Evolutionary conservation across 2,888 invertebrate species (phyloP).

Genomic region (Cinara cedri): DNA sequence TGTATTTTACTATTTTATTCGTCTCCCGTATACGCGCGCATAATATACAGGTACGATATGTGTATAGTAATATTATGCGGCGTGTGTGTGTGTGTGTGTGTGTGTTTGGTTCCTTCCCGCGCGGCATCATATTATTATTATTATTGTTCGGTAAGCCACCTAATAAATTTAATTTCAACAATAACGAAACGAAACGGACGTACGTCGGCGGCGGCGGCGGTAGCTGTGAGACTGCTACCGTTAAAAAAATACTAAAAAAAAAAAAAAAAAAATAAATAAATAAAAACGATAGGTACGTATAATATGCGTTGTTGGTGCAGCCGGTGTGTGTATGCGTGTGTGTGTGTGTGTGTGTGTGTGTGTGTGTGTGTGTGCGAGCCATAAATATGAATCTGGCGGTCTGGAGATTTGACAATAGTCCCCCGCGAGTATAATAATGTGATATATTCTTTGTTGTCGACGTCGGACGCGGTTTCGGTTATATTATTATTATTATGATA

Average conservation of each 20-base stretch:
- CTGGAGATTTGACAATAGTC: constrained; percentile 36
- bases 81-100: neutral
- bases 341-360: too few species aligned
- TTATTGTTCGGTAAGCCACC: constrained; percentile 44
- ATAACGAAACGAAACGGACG: constrained; percentile 39
- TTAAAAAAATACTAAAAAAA: constrained; percentile 28
- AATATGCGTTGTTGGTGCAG: neutral
- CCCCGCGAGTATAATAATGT: constrained; percentile 15
- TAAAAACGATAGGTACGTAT: too few species aligned
- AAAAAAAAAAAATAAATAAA: neutral
- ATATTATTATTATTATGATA: neutral
- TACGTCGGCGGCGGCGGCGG: neutral
- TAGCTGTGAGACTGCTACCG: neutral
- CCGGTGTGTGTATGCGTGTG: neutral
- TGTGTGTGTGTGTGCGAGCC: neutral
- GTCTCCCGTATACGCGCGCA: neutral
- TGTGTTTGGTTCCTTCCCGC: constrained; percentile 14
- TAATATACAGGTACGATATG: neutral
- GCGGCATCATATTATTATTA: too few species aligned
- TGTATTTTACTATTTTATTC: constrained; percentile 35
- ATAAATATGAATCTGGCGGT: constrained; percentile 36
- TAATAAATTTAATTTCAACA: constrained; percentile 52
- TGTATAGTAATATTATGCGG: neutral
- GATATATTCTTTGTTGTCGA: constrained; percentile 25
- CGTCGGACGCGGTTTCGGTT: neutral